phyloP scores from a whole-genome alignment of 2,888 invertebrate genomes.

The Perithous albicinctus region DNA sequence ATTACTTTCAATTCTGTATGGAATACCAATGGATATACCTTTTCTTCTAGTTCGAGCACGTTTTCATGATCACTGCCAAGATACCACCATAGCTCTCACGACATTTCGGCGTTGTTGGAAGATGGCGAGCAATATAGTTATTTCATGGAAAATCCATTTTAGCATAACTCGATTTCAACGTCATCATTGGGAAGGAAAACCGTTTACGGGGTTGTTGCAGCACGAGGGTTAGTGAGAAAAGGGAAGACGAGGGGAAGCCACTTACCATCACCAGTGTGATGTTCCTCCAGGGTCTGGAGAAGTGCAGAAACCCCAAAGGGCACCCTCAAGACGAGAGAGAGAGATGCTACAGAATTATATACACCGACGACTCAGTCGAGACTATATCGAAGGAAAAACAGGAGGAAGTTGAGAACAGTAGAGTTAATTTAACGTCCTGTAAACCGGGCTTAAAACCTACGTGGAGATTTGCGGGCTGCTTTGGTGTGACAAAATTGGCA shows the following conservation, averaged over 20 bases:
- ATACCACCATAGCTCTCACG: background rate
- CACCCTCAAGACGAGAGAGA: conserved; percentile 1
- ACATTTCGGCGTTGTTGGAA: background rate
- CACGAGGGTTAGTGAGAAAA: conserved; percentile 39
- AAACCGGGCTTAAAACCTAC: conserved; percentile 78
- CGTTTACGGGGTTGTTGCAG: conserved; percentile 72
- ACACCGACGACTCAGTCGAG: conserved; percentile 1
- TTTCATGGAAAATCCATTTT: conserved; percentile 82
- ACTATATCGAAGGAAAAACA: background rate
- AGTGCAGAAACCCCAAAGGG: conserved; percentile 3
- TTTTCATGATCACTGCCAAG: background rate
- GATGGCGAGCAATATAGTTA: conserved; percentile 77
- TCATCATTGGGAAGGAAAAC: conserved; percentile 80
- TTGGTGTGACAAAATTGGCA: conserved; percentile 72
- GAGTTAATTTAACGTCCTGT: conserved; percentile 77
- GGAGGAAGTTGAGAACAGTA: conserved; percentile 62
- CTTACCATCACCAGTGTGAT: conserved; percentile 55
- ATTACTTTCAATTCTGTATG: background rate
- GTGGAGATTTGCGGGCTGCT: conserved; percentile 76
- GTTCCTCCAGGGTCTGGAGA: conserved; percentile 33
- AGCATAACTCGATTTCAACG: conserved; percentile 81
- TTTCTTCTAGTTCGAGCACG: background rate
- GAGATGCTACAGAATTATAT: conserved; percentile 6
- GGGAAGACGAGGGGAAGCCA: conserved; percentile 55
- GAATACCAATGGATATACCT: background rate